Evolutionary conservation across 1,140 invertebrate species (phyloP), one percentile per base, ranked within the genome.

Genomic region (Lasioglossum albipes): DNA sequence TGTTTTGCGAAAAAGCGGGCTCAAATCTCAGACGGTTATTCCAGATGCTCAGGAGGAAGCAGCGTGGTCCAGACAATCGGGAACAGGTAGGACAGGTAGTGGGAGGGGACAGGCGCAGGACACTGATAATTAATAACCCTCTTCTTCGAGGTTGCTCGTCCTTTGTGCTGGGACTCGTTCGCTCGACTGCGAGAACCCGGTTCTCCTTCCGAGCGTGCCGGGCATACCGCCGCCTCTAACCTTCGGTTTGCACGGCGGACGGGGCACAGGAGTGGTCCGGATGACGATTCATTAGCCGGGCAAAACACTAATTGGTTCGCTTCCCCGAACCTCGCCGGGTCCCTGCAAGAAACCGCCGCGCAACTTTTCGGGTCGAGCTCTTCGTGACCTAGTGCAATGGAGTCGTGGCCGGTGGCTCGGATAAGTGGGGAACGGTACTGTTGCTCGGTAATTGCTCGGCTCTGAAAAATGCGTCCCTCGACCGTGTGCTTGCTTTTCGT

Each of bases 271-370:
- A 81, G 42, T 75, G 85, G 72, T 41, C 73, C 75, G 81, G 79
- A 87, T 80, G 81, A 88, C 87, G 87, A 89, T 89, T 89, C 86
- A 88, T 89, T 89, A 88, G 78, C 79, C 87, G 72, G 75, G 87
- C 84, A 87, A 88, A 89, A 88, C 87, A 88, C 85, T 89, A 89
- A 88, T 89, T 89, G 87, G 87, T 89, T 81, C 85, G 87, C 81
- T 89, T 89, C 85, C 81, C 70, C 74, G 87, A 89, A 88, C 54
- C 71, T 66, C n/a, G 79, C 57, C 36, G 45, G 36, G 41, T 16
- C 64, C 16, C 69, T 57, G 75, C 81, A 83, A 86, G 84, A 86
- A 83, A 83, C 73, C 54, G 66, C 61, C 59, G 36, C 57, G 65
- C 49, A 59, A 75, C 67, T 76, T 86, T 86, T 86, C 54, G 84